Conservation (phyloP, 2,797 vertebrate species). For the Myioborus melanocephalus region DNA sequence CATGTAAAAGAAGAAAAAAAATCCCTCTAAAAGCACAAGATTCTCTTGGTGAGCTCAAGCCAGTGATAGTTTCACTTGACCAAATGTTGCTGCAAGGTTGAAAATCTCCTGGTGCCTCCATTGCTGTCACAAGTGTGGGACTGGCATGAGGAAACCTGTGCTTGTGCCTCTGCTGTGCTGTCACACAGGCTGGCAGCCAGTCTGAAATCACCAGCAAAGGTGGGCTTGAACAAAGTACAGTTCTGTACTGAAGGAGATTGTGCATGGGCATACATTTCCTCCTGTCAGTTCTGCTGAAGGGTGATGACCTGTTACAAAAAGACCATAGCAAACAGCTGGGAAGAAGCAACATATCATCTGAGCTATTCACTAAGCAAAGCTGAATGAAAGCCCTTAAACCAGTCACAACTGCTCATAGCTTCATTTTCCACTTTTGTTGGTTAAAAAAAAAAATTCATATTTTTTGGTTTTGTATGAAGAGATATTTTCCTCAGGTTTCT, state of each 20-base stretch:
- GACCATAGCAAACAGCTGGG: background rate
- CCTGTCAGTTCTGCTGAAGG: background rate
- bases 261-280: background rate
- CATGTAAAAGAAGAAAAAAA: background rate
- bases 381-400: slow-evolving; percentile 2
- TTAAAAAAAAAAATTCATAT: background rate
- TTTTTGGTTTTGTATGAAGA: background rate
- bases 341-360: background rate
- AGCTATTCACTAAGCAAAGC: background rate
- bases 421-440: accelerated
- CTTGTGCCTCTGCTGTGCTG: background rate
- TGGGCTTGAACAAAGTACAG: background rate
- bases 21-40: background rate
- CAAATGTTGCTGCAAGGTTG: background rate
- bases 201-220: background rate
- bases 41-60: background rate
- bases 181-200: background rate
- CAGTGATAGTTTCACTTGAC: background rate
- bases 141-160: background rate
- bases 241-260: background rate
- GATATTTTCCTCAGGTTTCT: background rate
- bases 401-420: background rate
- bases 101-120: background rate
- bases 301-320: slow-evolving; percentile 6
- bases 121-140: background rate